Base-by-base conservation (phyloP, 2,888 invertebrate genomes). In the Thumatha senex region DNA sequence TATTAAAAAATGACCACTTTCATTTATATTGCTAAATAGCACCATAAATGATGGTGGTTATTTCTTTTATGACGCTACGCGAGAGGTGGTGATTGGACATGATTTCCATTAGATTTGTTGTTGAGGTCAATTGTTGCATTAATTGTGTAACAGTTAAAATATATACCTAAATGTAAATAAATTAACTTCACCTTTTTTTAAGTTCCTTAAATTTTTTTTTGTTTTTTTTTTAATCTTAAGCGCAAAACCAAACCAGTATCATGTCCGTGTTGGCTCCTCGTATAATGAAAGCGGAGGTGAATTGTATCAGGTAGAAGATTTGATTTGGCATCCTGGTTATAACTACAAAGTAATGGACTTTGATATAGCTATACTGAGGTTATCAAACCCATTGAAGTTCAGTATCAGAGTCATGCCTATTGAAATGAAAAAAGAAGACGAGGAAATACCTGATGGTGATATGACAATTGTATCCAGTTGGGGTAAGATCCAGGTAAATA, bases 301-400 rank as follows among this genome's bases (percentile, higher is more conserved):
- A 31, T 3, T 94, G 0, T 77, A 93, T 7, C 80, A 84, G 9
- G 87, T 94, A 0, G 82, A 83, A 0, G 83, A 86, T 41, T 70
- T 93, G 7, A 66, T 86, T 1, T 84, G 85, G 49, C 93, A 95
- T 57, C 86, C 92, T 11, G 76, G 84, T 7, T 95, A 93, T 63
- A 79, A 83, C 11, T 89, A 78, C 46, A 63, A 67, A 0, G 82
- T 81, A n/a, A 92, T 93, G 74, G 94, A 94, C 52, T 92, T 86
- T 49, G 95, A 95, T 46, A 86, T 93, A 31, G 93, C 94, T 0
- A 66, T 94, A 0, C 63, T 95, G 7, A 88, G 92, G 80, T 78
- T 95, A 0, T 61, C 85, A 0, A 82, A 78, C 8, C 86, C 92
- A 1, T 79, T 95, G 35, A 61, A 71, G n/a, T 93, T 91, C 50